Conservation (phyloP, 2,888 invertebrate species). For the Heliconius ismenius region DNA sequence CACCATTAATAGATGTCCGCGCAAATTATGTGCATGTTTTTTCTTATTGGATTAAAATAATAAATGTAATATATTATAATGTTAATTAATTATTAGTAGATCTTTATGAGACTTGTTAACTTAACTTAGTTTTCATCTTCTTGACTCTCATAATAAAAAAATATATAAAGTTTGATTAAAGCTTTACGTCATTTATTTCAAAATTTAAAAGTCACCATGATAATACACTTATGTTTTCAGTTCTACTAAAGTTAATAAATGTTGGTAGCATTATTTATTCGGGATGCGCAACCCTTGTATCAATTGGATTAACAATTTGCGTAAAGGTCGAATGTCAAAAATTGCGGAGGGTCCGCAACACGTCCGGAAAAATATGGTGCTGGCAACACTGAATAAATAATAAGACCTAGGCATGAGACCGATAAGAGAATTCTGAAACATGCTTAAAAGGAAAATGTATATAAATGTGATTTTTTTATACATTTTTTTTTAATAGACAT, state of each 20-base stretch:
- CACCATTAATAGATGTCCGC: not conserved
- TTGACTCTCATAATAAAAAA: no score
- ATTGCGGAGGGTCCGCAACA: slow-evolving; percentile 35
- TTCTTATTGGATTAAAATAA: no score
- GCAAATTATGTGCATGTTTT: not conserved
- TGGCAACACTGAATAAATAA: slow-evolving; percentile 36
- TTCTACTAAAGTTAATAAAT: slow-evolving; percentile 33
- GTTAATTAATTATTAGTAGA: no score
- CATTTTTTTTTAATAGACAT: no score
- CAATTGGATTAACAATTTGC: slow-evolving; percentile 55
- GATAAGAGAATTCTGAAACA: slow-evolving; percentile 18
- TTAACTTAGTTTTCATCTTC: no score
- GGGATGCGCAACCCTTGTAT: slow-evolving; percentile 39
- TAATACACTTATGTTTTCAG: slow-evolving; percentile 22
- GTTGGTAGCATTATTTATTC: slow-evolving; percentile 41
- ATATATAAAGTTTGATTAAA: no score
- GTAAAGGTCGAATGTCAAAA: slow-evolving; percentile 60
- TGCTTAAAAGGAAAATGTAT: slow-evolving; percentile 1
- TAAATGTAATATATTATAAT: no score
- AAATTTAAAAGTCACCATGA: not conserved
- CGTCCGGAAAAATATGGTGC: slow-evolving; percentile 35
- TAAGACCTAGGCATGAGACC: slow-evolving; percentile 25
- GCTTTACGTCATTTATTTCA: not conserved
- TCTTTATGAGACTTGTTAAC: no score
- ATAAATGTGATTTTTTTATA: no score